phyloP scores from a whole-genome alignment of 2,113 vertebrate species.

The Phyllostomus hastatus region DNA sequence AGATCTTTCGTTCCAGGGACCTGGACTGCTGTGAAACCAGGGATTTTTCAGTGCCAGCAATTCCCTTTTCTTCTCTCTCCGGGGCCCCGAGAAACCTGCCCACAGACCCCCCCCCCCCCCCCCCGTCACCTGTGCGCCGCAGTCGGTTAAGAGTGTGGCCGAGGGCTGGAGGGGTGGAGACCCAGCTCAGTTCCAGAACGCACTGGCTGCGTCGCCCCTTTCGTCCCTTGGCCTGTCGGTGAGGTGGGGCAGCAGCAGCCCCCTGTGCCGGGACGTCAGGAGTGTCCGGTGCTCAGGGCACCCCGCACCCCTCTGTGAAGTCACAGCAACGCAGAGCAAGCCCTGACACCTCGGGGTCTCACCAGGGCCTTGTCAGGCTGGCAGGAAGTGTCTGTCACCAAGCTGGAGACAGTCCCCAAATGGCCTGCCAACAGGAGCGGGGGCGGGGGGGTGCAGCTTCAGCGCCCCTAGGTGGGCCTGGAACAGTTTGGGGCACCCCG shows the following conservation, averaged over 20 bases:
- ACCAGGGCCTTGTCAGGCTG: not conserved
- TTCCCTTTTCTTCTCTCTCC: not conserved
- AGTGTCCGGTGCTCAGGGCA: not conserved
- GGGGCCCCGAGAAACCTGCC: not conserved
- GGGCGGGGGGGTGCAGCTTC: no score
- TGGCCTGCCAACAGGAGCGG: not conserved
- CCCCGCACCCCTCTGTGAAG: not conserved
- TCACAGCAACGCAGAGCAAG: not conserved
- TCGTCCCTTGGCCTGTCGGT: fast-evolving
- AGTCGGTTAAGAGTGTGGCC: not conserved
- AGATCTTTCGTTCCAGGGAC: not conserved
- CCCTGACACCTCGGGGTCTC: not conserved
- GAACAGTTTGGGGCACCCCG: not conserved
- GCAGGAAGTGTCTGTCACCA: not conserved
- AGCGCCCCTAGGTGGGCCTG: fast-evolving
- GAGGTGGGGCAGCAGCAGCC: fast-evolving
- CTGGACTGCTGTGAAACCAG: fast-evolving
- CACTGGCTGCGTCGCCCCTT: not conserved
- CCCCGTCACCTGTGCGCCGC: fast-evolving
- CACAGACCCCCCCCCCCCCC: not conserved
- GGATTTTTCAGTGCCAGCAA: not conserved
- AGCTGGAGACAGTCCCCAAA: not conserved
- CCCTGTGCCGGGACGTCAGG: fast-evolving
- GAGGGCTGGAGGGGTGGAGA: not conserved
- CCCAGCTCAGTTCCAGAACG: fast-evolving